Conservation (phyloP, 1,140 invertebrate species). For the Drosophila orosa region DNA sequence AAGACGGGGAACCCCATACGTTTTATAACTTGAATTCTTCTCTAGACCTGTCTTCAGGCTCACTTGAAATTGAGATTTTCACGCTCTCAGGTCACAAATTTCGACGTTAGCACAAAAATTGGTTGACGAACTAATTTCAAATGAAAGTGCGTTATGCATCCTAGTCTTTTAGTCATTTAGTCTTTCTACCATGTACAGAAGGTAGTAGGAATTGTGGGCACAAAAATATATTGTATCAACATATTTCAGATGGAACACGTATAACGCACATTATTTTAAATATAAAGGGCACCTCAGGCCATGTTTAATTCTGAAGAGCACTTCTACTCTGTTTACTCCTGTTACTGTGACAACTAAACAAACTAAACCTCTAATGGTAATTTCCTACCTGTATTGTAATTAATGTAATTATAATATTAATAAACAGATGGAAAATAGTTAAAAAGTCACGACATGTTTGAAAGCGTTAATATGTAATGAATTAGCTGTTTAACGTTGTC, state of each 20-base stretch:
- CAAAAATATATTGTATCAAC: too few species aligned
- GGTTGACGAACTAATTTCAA: too few species aligned
- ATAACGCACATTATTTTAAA: neutral
- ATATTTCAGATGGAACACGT: neutral
- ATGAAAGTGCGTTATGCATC: neutral
- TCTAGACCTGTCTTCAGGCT: too few species aligned
- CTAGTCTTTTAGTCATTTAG: neutral
- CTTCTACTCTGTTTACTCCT: neutral
- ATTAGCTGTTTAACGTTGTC: constrained; percentile 12
- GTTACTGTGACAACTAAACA: neutral
- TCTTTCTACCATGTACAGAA: neutral
- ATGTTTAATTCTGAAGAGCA: neutral
- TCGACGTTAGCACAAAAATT: too few species aligned
- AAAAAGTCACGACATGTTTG: constrained; percentile 7
- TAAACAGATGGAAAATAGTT: constrained; percentile 3
- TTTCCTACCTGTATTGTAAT: neutral
- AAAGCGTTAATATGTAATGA: constrained; percentile 5
- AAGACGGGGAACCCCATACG: too few species aligned
- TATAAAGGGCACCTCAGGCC: neutral
- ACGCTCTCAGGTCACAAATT: too few species aligned
- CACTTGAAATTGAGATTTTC: too few species aligned
- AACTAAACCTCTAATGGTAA: neutral
- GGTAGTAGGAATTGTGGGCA: too few species aligned
- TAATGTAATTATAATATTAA: neutral
- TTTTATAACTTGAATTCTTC: too few species aligned